Evolutionary conservation across 1,140 invertebrate species (phyloP), one percentile per base, ranked within the genome.

Genomic region (Zaprionus camerounensis): DNA sequence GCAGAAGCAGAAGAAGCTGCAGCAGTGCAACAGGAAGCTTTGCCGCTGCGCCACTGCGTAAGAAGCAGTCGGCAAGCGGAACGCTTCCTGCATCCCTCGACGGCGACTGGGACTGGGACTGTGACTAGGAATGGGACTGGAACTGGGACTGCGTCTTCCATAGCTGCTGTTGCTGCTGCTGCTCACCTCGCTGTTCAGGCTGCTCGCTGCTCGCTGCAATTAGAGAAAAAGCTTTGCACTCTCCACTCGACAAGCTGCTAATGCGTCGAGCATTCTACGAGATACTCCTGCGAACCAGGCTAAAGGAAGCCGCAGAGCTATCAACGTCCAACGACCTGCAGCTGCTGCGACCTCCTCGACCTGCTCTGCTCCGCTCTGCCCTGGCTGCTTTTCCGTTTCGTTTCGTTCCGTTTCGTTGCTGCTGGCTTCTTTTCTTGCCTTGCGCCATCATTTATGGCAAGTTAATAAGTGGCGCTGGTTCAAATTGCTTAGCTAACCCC

Each of bases 391-490:
- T 63, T 74, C 55, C 58, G 72, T 64, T 75, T 34, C 34, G 59
- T 63, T 34, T 26, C 63, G 22, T 66, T 62, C 62, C 69, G 59
- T 76, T 79, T 56, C 44, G 67, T 79, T 79, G 34, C 56, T 63
- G 66, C 71, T 72, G 66, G 53, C 78, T 69, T 76, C 17, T n/a
- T 22, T 62, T 44, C 38, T 69, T 62, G 34, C 51, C 36, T 72
- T 44, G 62, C 56, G 68, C 72, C 77, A 86, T 86, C 87, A 86
- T 86, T 86, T 84, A 84, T 79, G 80, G 71, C 83, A 82, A 86
- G 80, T 82, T 86, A 86, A 86, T 86, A 86, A 86, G 83, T 86
- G 82, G 65, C 71, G 67, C 70, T 51, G 70, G 46, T 56, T 86
- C 79, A 86, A 78, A 79, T 79, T 79, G 76, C 82, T 82, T 76